These are phyloP conservation scores for Epinephelus moara DNA, from an alignment of 2,113 vertebrate species.

Conservation along the genomic window DNA sequence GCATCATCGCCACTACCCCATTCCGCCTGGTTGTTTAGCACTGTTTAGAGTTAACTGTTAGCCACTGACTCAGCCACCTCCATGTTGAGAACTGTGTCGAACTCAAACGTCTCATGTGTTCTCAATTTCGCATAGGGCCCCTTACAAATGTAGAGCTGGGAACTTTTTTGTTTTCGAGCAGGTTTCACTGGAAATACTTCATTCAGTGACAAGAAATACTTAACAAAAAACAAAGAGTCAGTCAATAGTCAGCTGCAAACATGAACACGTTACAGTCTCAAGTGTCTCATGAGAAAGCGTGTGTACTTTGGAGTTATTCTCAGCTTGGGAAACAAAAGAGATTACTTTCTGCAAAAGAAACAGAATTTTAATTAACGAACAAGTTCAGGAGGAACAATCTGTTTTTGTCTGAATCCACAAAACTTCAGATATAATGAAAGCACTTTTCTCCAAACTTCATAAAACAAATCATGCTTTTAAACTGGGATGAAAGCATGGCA, in stretches of 20 bases:
- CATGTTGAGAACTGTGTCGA: no score
- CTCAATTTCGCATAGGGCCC: no score
- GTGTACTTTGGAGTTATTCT: slow-evolving; percentile 5
- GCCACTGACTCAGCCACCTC: no score
- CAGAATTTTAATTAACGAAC: slow-evolving; percentile 5
- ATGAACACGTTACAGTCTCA: not conserved
- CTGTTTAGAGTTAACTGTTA: no score
- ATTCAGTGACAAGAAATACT: not conserved
- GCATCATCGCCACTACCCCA: no score
- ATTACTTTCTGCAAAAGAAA: not conserved
- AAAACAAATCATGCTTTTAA: not conserved
- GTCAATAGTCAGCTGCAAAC: not conserved
- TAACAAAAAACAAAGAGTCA: not conserved
- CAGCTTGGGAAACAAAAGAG: slow-evolving; percentile 5
- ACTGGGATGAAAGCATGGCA: not conserved
- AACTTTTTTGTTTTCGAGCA: not conserved
- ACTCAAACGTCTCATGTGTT: no score
- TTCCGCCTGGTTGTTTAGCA: no score
- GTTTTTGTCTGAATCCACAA: not conserved
- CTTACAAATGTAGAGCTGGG: not conserved
- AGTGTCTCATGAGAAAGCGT: not conserved
- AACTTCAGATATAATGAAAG: slow-evolving; percentile 14
- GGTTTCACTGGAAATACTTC: not conserved
- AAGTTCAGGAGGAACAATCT: slow-evolving; percentile 4
- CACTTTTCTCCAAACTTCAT: slow-evolving; percentile 3